Percentiles rank a stretch among this genome's conserved stretches.
phyloP scores from a whole-genome alignment of 2,888 invertebrate species.

The Hemistola chrysoprasaria region DNA sequence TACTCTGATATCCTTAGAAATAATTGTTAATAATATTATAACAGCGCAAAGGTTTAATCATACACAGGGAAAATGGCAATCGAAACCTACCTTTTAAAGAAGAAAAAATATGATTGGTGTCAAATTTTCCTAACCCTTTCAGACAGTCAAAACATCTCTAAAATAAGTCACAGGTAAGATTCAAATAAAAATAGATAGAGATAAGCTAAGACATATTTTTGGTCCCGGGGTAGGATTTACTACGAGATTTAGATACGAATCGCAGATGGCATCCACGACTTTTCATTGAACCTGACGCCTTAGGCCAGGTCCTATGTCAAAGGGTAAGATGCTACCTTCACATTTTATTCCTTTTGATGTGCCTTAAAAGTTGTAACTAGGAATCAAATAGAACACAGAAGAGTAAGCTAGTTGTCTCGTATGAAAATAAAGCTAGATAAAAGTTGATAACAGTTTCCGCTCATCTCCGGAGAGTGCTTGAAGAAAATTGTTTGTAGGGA shows the following conservation, averaged over 20 bases:
- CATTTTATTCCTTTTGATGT: conserved; percentile 7
- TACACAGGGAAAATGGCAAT: too few relatives aligned
- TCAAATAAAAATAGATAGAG: conserved; percentile 24
- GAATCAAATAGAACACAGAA: conserved; percentile 2
- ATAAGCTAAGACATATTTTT: conserved; percentile 29
- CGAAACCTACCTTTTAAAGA: too few relatives aligned
- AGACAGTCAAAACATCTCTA: conserved; percentile 1
- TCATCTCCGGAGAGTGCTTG: too few relatives aligned
- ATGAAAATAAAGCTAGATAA: too few relatives aligned
- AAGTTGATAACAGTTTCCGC: too few relatives aligned
- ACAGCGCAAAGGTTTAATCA: background rate
- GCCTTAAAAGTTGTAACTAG: background rate
- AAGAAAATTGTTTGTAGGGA: too few relatives aligned
- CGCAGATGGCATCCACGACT: conserved; percentile 25
- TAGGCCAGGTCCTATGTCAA: conserved; percentile 16
- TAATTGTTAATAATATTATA: too few relatives aligned
- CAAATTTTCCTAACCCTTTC: too few relatives aligned
- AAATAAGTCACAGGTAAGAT: conserved; percentile 13
- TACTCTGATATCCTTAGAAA: conserved; percentile 1
- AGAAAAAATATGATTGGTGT: too few relatives aligned
- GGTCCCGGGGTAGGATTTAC: conserved; percentile 28
- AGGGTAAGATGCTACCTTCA: conserved; percentile 15
- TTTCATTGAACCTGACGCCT: conserved; percentile 26
- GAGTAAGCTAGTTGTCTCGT: too few relatives aligned
- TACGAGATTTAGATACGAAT: conserved; percentile 30